A percentile compares a stretch with the other conserved stretches of the same genome.
Evolutionary conservation across 2,888 invertebrate genomes (phyloP).

Genomic region (Cephus rjabovi): DNA sequence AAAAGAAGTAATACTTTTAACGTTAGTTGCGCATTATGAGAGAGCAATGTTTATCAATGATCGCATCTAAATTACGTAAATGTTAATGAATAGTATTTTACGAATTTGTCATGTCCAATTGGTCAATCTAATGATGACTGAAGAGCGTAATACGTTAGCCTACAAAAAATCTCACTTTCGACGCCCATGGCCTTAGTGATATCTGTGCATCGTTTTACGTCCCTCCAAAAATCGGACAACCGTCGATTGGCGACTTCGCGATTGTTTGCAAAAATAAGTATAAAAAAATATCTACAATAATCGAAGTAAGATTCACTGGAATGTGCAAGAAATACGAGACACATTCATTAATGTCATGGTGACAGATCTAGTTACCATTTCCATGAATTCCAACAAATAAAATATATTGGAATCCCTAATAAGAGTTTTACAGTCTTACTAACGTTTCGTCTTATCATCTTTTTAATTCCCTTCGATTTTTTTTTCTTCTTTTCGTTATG

Average conservation of each 20-base stretch:
- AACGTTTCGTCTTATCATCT: slow-evolving; percentile 23
- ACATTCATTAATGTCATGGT: neutral
- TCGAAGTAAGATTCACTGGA: neutral
- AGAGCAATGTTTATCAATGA: neutral
- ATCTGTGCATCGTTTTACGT: neutral
- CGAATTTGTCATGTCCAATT: neutral
- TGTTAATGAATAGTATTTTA: neutral
- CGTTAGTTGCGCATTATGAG: neutral
- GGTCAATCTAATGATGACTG: neutral
- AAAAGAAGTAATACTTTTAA: neutral
- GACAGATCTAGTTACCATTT: neutral
- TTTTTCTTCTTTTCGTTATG: slow-evolving; percentile 29
- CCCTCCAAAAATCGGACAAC: neutral
- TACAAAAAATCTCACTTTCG: neutral
- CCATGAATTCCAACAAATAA: neutral
- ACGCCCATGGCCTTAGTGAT: neutral
- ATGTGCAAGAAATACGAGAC: neutral
- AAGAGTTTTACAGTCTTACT: slow-evolving; percentile 50
- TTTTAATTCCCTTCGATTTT: neutral
- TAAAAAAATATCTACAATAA: neutral
- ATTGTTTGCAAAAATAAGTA: neutral
- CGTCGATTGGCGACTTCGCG: neutral
- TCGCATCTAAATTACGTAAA: neutral
- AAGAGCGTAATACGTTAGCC: neutral
- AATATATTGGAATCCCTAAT: slow-evolving; percentile 26